These are phyloP conservation scores for Drosophila suzukii DNA, from an alignment of 1,140 invertebrate species.

Conservation along the genomic window DNA sequence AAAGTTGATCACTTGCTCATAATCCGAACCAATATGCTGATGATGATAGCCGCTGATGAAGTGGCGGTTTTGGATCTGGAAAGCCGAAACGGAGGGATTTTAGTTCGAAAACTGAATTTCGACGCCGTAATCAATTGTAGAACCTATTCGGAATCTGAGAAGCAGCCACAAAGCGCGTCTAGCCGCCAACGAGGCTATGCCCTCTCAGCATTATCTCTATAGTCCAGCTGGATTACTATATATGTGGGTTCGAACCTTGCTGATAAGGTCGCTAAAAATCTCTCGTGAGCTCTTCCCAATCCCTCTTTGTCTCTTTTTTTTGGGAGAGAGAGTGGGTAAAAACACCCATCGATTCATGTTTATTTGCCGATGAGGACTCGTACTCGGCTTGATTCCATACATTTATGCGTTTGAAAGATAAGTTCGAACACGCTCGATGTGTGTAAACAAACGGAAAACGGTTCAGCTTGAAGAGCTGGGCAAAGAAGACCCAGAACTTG, in stretches of 20 bases:
- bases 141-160: conserved; percentile 16
- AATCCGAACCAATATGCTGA: conserved; percentile 81
- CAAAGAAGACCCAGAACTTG: conserved; percentile 28
- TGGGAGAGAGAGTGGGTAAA: conserved; percentile 30
- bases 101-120: conserved; percentile 36
- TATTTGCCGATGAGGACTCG: conserved; percentile 14
- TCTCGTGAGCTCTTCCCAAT: conserved; percentile 12
- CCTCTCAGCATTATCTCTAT: conserved; percentile 58
- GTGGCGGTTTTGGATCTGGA: conserved; percentile 76
- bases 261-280: conserved; percentile 61
- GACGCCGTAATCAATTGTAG: conserved; percentile 24
- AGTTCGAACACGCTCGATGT: conserved; percentile 20
- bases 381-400: conserved; percentile 23
- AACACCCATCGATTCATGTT: conserved; percentile 41
- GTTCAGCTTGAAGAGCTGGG: conserved; percentile 39
- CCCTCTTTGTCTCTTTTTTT: conserved; percentile 9
- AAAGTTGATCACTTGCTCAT: conserved; percentile 84
- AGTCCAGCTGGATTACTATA: conserved; percentile 57
- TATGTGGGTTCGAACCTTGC: conserved; percentile 74
- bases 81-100: conserved; percentile 16
- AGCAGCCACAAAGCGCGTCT: conserved; percentile 33
- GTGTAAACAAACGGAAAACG: conserved; percentile 29
- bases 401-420: conserved; percentile 46
- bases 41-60: conserved; percentile 82
- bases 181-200: conserved; percentile 48